Evolutionary conservation across 2,888 invertebrate species (phyloP).

Genomic region (Heliconius hortense): DNA sequence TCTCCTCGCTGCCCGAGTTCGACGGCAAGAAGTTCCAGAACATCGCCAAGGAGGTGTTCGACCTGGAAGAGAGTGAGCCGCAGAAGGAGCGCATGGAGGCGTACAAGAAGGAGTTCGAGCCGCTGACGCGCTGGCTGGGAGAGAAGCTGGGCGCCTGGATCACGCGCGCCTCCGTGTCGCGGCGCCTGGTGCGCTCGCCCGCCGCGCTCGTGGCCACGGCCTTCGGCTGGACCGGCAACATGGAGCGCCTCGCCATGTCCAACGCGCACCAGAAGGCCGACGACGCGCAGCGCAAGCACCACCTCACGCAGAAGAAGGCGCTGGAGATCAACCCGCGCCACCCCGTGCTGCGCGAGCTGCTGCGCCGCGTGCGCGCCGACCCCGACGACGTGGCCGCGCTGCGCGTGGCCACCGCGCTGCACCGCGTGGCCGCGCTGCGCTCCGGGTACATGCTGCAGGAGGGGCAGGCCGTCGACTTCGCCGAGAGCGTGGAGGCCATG

Average conservation of each 20-base stretch:
- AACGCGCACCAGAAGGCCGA: constrained; percentile 98
- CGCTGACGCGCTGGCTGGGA: constrained; percentile 94
- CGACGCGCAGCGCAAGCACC: constrained; percentile 94
- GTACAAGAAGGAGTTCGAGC: constrained; percentile 90
- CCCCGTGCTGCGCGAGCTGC: constrained; percentile 94
- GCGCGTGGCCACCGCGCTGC: constrained; percentile 94
- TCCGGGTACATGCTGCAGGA: constrained; percentile 94
- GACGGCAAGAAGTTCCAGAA: constrained; percentile 99
- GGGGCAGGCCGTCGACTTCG: constrained; percentile 87
- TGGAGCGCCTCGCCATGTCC: constrained; percentile 97
- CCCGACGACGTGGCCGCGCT: constrained; percentile 89
- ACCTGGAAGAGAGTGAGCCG: constrained; percentile 87
- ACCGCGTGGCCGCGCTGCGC: constrained; percentile 92
- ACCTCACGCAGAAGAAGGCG: constrained; percentile 96
- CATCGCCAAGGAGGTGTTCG: constrained; percentile 98
- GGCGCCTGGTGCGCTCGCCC: constrained; percentile 94
- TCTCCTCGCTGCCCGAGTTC: constrained; percentile 97
- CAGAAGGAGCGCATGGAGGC: constrained; percentile 89
- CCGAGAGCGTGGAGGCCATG: constrained; percentile 94
- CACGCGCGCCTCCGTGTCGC: constrained; percentile 91
- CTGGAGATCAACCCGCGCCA: constrained; percentile 98
- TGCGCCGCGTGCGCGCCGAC: constrained; percentile 90
- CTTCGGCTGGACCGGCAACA: constrained; percentile 99
- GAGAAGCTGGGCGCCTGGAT: constrained; percentile 90
- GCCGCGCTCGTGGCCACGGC: constrained; percentile 97